A percentile compares a stretch with the other conserved stretches of the same genome.
These are phyloP conservation scores for Tachysurus vachellii DNA, from an alignment of 2,113 vertebrate species.

Conservation along the genomic window DNA sequence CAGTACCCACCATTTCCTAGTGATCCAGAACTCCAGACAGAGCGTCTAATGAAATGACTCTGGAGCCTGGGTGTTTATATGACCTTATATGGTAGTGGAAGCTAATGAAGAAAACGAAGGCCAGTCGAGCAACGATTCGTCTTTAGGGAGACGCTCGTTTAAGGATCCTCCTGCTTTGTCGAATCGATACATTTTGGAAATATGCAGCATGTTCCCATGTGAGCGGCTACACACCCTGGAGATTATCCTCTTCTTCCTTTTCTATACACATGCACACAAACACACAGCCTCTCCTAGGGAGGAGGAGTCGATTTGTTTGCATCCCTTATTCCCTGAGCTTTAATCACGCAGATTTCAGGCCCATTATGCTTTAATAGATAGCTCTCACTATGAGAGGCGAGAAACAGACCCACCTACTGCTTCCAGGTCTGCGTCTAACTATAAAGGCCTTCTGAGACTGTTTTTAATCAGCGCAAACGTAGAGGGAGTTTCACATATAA, in stretches of 20 bases:
- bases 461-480: conserved; percentile 39
- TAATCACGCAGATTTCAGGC: conserved; percentile 94
- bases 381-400: conserved; percentile 79
- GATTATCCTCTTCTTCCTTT: conserved; percentile 8
- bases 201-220: conserved; percentile 4
- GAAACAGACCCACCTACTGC: conserved; percentile 79
- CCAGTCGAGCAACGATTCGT: conserved; percentile 11
- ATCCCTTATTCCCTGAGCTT: conserved; percentile 87
- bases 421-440: conserved; percentile 74
- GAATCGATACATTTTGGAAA: conserved; percentile 8
- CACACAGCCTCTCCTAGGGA: conserved; percentile 50
- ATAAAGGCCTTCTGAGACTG: conserved; percentile 41
- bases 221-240: conserved; percentile 4
- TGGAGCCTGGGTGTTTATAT: neutral
- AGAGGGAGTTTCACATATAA: conserved; percentile 29
- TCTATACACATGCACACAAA: neutral
- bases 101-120: conserved; percentile 21
- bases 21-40: conserved; percentile 5
- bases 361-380: conserved; percentile 99
- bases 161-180: conserved; percentile 25
- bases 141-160: conserved; percentile 12
- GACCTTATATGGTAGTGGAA: neutral
- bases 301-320: conserved; percentile 90
- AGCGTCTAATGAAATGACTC: conserved; percentile 5
- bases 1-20: conserved; percentile 2